phyloP scores from a whole-genome alignment of 2,113 vertebrate species.

The Indicator indicator region DNA sequence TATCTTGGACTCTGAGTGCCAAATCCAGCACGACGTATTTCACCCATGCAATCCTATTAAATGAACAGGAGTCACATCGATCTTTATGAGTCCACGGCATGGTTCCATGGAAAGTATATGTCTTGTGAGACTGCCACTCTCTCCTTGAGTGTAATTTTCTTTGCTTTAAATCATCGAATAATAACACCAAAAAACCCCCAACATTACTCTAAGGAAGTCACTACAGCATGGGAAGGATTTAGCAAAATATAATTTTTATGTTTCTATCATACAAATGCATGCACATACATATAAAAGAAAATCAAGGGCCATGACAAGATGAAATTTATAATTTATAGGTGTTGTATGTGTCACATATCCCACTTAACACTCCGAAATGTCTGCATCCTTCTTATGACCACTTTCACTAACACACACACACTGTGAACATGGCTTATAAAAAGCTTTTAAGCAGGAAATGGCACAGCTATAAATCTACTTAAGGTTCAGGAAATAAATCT shows the following conservation, averaged over 20 bases:
- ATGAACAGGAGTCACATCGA: neutral
- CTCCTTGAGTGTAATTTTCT: constrained; percentile 6
- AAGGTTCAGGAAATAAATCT: constrained; percentile 72
- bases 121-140: neutral
- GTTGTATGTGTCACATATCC: neutral
- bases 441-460: constrained; percentile 60
- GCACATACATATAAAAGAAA: neutral
- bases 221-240: neutral
- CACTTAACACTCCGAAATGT: constrained; percentile 25
- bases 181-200: neutral
- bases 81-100: neutral
- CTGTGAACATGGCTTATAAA: constrained; percentile 11
- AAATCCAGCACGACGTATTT: neutral
- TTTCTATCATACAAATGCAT: constrained; percentile 7
- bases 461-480: constrained; percentile 68
- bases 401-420: neutral
- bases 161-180: constrained; percentile 36
- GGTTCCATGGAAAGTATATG: neutral
- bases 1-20: neutral
- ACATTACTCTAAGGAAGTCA: constrained; percentile 19
- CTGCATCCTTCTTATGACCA: neutral
- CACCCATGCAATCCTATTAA: constrained; percentile 1
- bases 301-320: neutral
- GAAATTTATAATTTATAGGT: constrained; percentile 20
- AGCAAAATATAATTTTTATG: neutral